Evolutionary conservation across 2,797 vertebrate genomes (phyloP), one percentile per base, ranked within the genome.

Genomic region (Platalea minor): DNA sequence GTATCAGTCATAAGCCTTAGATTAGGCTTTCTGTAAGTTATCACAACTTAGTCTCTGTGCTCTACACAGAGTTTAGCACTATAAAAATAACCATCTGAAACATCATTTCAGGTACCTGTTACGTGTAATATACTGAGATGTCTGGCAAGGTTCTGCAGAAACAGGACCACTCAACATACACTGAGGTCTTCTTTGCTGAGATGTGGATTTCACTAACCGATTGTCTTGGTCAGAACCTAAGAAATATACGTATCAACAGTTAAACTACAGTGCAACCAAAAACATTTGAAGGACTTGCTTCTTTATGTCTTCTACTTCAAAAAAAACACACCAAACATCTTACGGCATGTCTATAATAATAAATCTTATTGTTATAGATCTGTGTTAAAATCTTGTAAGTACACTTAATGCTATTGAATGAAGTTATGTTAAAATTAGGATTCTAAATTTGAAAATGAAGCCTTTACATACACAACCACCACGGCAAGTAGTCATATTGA

Each of bases 211-310:
- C 37, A 48, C 19, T 61, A 56, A 77, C 20, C 45, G 77, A 91
- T 86, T 95, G 85, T 98, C 98, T 70, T 67, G 93, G 59, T 98
- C 98, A 88, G 97, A 97, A 97, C 88, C 98, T 98, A 83, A 37
- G 77, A 56, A 26, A 88, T 5, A 89, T 2, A 93, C 12, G 24
- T 7, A 65, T 9, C 6, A 43, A 12, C 50, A 72, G 33, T 77
- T 61, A 72, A 76, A 59, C 39, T 21, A 50, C 17, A 82, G 8
- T 5, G 10, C 17, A 54, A 21, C 17, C 0, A 0, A 56, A 51
- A 75, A 33, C 8, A 84, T 26, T 43, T 46, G 6, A 80, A 76
- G 43, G 20, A 76, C 18, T 72, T 13, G 5, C 17, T 59, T 61
- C 35, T 75, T 69, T 56, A 11, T 5, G 13, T 17, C 19, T 41